Percentiles rank a stretch among this genome's conserved stretches.
Evolutionary conservation across 2,797 vertebrate genomes (phyloP).

Genomic region (Champsocephalus esox): DNA sequence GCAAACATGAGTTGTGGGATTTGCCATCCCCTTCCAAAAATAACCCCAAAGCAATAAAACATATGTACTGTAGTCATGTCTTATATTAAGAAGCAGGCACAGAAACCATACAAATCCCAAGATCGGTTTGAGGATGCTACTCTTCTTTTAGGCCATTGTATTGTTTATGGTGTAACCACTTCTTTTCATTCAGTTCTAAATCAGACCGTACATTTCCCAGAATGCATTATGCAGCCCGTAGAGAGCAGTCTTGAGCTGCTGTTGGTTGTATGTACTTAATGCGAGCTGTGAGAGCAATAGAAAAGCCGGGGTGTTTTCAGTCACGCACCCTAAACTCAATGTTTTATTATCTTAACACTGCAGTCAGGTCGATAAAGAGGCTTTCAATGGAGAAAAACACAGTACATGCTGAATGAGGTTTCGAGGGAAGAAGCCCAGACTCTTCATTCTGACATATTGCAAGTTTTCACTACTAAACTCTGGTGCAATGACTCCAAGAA

Average conservation of each 20-base stretch:
- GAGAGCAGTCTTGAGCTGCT: conserved; percentile 11
- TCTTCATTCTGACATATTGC: background rate
- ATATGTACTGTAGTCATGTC: conserved; percentile 40
- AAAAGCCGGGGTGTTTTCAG: conserved; percentile 14
- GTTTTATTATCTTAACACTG: conserved; percentile 1
- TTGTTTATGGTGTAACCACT: background rate
- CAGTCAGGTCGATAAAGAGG: background rate
- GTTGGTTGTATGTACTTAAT: conserved; percentile 7
- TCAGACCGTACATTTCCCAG: conserved; percentile 22
- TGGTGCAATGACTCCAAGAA: background rate
- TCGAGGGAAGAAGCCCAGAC: background rate
- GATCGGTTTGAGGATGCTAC: background rate
- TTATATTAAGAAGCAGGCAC: conserved; percentile 20
- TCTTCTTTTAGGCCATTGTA: background rate
- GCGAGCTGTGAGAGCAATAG: conserved; percentile 14
- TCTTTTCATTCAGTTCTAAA: background rate
- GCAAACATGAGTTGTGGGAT: conserved; percentile 60
- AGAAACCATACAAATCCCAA: background rate
- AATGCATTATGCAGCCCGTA: conserved; percentile 10
- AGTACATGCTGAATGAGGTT: background rate
- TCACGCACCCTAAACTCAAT: conserved; percentile 21
- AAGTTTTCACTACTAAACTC: conserved; percentile 2
- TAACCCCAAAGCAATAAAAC: conserved; percentile 60
- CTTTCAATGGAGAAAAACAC: background rate
- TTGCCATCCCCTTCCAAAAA: conserved; percentile 60